Percentiles rank a stretch among this genome's conserved stretches.
phyloP scores from a whole-genome alignment of 2,888 invertebrate genomes.

The Dasysyrphus albostriatus region DNA sequence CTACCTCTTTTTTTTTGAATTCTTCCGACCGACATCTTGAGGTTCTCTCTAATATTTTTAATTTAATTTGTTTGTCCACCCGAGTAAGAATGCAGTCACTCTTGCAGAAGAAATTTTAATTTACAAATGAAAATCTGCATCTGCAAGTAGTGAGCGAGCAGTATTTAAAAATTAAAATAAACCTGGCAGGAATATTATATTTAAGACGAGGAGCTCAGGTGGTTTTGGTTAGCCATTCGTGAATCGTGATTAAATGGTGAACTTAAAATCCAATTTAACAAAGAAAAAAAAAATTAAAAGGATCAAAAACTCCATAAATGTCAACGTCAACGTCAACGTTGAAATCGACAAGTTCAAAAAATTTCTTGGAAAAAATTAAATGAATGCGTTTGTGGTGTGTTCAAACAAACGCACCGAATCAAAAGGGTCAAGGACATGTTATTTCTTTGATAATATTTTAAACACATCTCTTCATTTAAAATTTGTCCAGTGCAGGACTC shows the following conservation, averaged over 20 bases:
- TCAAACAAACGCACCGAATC: neutral
- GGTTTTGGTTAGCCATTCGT: slow-evolving; percentile 10
- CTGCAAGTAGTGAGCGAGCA: no score
- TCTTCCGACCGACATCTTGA: neutral
- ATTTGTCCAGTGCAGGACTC: neutral
- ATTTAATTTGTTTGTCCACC: neutral
- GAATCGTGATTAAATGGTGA: slow-evolving; percentile 2
- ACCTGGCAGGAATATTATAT: neutral
- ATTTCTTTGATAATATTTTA: slow-evolving; percentile 1
- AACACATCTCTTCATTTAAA: neutral
- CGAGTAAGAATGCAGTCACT: neutral
- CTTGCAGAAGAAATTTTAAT: slow-evolving; percentile 1
- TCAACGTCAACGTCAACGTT: no score
- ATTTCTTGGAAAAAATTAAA: neutral
- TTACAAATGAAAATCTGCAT: neutral
- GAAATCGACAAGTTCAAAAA: neutral
- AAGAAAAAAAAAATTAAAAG: no score
- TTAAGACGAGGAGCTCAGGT: neutral
- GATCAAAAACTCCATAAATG: neutral
- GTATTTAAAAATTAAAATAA: neutral
- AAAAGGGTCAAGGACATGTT: neutral
- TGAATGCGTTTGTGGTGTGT: neutral
- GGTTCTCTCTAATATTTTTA: neutral
- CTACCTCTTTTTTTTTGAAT: neutral
- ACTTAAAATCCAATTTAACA: neutral